Evolutionary conservation across 2,797 vertebrate species (phyloP).

Genomic region (Ammospiza maritima): DNA sequence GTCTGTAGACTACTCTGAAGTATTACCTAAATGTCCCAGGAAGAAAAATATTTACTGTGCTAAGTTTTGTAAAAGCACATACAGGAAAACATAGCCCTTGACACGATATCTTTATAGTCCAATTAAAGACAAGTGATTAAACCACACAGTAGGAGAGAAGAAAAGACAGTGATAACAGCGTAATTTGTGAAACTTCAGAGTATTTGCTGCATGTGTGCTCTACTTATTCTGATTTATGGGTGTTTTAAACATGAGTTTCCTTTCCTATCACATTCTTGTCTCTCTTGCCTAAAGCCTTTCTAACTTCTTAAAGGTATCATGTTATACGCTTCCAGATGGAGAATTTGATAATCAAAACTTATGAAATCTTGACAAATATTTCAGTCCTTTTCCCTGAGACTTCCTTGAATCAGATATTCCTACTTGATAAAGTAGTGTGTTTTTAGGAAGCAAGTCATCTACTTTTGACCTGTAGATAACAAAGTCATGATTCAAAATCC

Average conservation of each 20-base stretch:
- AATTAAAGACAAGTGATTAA: slow-evolving; percentile 46
- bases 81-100: neutral
- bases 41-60: neutral
- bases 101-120: neutral
- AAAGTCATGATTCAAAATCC: neutral
- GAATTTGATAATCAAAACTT: neutral
- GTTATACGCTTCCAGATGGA: neutral
- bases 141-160: slow-evolving; percentile 10
- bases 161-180: neutral
- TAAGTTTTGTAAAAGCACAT: neutral
- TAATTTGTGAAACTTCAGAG: slow-evolving; percentile 38
- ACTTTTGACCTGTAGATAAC: neutral
- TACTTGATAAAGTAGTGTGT: neutral
- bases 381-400: neutral
- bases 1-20: neutral
- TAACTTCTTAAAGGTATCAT: neutral
- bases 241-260: neutral
- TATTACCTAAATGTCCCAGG: neutral
- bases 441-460: neutral
- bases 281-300: neutral
- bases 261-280: neutral
- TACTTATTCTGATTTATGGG: slow-evolving; percentile 25
- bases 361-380: neutral
- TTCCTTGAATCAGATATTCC: neutral
- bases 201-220: neutral